phyloP scores from a whole-genome alignment of 1,140 invertebrate genomes.

The Elymnias hypermnestra region DNA sequence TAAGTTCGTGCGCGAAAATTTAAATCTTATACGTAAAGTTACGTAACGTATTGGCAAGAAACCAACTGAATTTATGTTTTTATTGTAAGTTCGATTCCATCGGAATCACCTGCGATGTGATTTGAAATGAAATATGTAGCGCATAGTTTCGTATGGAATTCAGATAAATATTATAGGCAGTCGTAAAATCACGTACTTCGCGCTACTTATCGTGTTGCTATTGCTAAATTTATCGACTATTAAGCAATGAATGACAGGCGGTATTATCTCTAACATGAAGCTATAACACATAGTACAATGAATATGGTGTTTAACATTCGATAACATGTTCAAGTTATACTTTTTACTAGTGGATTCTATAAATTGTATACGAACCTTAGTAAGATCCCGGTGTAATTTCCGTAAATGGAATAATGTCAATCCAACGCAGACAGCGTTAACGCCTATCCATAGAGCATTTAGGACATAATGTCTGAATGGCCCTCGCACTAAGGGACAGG shows the following conservation, averaged over 20 bases:
- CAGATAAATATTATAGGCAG: constrained; percentile 6
- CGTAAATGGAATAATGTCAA: constrained; percentile 90
- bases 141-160: constrained; percentile 11
- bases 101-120: constrained; percentile 8
- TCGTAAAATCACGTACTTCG: constrained; percentile 4
- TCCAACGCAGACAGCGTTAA: constrained; percentile 90
- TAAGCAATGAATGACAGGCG: constrained; percentile 27
- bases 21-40: constrained; percentile 56
- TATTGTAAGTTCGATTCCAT: constrained; percentile 13
- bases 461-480: constrained; percentile 92
- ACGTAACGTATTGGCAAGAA: constrained; percentile 19
- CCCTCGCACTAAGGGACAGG: constrained; percentile 87
- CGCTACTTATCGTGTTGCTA: constrained; percentile 16
- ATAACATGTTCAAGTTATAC: too few relatives aligned
- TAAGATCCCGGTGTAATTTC: constrained; percentile 90
- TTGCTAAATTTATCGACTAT: constrained; percentile 23
- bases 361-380: constrained; percentile 80
- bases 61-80: constrained; percentile 17
- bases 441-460: constrained; percentile 92
- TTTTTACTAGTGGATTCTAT: too few relatives aligned
- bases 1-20: constrained; percentile 45
- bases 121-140: constrained; percentile 9
- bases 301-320: constrained; percentile 19
- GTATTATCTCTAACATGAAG: constrained; percentile 19
- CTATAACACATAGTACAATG: constrained; percentile 22